phyloP scores from a whole-genome alignment of 2,797 vertebrate genomes.

The Coregonus ussuriensis region DNA sequence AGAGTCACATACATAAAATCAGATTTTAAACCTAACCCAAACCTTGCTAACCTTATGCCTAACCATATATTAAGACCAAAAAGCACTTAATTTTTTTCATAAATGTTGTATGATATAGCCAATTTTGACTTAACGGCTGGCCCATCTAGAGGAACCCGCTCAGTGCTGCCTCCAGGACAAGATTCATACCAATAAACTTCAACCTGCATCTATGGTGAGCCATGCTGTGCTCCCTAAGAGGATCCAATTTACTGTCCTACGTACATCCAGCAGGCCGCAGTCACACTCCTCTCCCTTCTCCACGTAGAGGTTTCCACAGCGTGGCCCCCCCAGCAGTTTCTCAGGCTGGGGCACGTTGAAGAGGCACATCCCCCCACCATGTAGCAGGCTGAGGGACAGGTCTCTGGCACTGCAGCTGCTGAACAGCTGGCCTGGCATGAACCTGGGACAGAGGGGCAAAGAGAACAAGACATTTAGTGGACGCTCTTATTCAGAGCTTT shows the following conservation, averaged over 20 bases:
- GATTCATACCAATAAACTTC: too few species aligned
- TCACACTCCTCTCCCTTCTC: conserved; percentile 86
- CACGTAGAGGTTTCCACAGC: conserved; percentile 85
- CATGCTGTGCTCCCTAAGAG: too few species aligned
- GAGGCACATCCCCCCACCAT: conserved; percentile 84
- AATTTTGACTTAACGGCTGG: too few species aligned
- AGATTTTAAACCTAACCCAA: too few species aligned
- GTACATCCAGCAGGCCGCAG: conserved; percentile 82
- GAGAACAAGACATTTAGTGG: neutral
- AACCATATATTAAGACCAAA: too few species aligned
- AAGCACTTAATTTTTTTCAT: too few species aligned
- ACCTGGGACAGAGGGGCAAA: conserved; percentile 66
- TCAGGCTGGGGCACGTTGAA: conserved; percentile 77
- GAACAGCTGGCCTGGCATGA: conserved; percentile 88
- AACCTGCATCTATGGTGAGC: too few species aligned
- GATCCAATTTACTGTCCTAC: neutral
- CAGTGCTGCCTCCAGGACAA: too few species aligned
- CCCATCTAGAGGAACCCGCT: too few species aligned
- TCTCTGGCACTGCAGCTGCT: conserved; percentile 89
- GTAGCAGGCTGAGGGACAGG: conserved; percentile 80
- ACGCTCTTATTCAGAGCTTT: neutral
- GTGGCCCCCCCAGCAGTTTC: conserved; percentile 65
- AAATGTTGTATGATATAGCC: too few species aligned
- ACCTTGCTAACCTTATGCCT: too few species aligned
- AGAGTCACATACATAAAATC: too few species aligned